Evolutionary conservation across 2,888 invertebrate genomes (phyloP).

Genomic region (Alloscopus bannaensis): DNA sequence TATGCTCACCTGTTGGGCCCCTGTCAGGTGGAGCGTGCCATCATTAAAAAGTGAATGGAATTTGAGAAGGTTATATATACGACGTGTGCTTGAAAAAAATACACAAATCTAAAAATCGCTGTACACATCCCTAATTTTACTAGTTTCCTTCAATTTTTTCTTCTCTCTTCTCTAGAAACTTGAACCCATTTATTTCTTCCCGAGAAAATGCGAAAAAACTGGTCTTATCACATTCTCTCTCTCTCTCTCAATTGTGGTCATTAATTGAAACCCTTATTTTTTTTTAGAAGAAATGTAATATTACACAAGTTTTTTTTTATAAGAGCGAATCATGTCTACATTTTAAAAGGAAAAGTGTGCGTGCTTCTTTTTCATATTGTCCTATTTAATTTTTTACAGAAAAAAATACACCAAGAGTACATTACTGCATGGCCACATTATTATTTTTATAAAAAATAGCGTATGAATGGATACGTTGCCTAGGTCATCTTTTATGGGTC

Average conservation of each 20-base stretch:
- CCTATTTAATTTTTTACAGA: constrained; percentile 21
- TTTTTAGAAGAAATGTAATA: too few species aligned
- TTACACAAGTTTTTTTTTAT: too few species aligned
- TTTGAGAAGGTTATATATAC: too few species aligned
- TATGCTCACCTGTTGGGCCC: neutral
- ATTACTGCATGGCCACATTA: neutral
- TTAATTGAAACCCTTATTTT: too few species aligned
- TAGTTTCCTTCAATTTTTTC: constrained; percentile 6
- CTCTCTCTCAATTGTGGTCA: constrained; percentile 9
- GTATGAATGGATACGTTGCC: neutral
- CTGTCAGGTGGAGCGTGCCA: constrained; percentile 40
- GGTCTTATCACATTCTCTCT: too few species aligned
- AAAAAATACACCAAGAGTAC: neutral
- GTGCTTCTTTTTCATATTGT: neutral
- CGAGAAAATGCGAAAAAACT: constrained; percentile 37
- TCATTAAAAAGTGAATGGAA: constrained; percentile 53
- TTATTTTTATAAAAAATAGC: neutral
- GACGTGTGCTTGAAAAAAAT: too few species aligned
- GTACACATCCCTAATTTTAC: neutral
- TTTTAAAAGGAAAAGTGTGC: neutral
- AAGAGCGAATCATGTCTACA: neutral
- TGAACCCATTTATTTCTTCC: too few species aligned
- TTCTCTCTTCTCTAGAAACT: too few species aligned
- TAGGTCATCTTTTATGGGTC: constrained; percentile 59
- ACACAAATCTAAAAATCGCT: neutral